phyloP scores from a whole-genome alignment of 2,888 invertebrate genomes.

The Brenthis ino region DNA sequence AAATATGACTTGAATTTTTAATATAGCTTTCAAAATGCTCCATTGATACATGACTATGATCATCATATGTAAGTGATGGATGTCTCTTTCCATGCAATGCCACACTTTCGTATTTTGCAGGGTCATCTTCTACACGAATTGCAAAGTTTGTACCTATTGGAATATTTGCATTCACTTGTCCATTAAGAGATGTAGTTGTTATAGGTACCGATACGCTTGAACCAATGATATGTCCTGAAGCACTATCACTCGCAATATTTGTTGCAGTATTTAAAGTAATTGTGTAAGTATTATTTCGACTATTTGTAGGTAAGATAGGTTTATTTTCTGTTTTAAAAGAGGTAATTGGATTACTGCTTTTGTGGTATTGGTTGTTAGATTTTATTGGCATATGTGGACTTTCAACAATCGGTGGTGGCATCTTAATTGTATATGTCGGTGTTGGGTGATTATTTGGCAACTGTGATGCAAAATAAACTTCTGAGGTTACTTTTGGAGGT shows the following conservation, averaged over 20 bases:
- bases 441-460: constrained; percentile 64
- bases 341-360: constrained; percentile 33
- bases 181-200: constrained; percentile 54
- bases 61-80: constrained; percentile 50
- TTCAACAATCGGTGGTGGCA: constrained; percentile 54
- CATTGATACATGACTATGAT: constrained; percentile 48
- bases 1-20: constrained; percentile 16
- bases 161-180: constrained; percentile 69
- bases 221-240: constrained; percentile 61
- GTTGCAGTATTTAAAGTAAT: constrained; percentile 70
- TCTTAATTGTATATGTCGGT: constrained; percentile 69
- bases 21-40: constrained; percentile 23
- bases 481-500: constrained; percentile 76
- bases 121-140: constrained; percentile 72
- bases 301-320: constrained; percentile 50
- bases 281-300: constrained; percentile 62
- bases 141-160: constrained; percentile 79
- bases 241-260: constrained; percentile 61
- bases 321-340: constrained; percentile 56
- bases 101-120: constrained; percentile 58
- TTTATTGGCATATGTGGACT: constrained; percentile 44
- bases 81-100: constrained; percentile 57
- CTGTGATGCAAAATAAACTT: constrained; percentile 77
- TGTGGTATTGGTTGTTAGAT: constrained; percentile 20
- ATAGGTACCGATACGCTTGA: constrained; percentile 68